A percentile compares a stretch with the other conserved stretches of the same genome.
phyloP scores from a whole-genome alignment of 2,113 vertebrate genomes.

The Cyprinodon variegatus region DNA sequence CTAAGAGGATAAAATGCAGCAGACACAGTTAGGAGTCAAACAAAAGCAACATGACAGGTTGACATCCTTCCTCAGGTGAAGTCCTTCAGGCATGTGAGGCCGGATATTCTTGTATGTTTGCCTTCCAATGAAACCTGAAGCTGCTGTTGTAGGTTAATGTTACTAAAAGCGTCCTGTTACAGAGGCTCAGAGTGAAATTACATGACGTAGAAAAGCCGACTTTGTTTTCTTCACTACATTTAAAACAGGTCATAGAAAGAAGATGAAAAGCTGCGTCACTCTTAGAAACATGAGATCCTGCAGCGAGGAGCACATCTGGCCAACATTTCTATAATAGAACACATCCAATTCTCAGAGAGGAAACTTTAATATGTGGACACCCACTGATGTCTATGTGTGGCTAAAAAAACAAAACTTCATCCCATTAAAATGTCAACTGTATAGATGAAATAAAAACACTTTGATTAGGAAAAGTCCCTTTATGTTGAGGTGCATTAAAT shows the following conservation, averaged over 20 bases:
- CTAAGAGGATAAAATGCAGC: neutral
- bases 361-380: too few relatives aligned
- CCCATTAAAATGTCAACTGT: too few relatives aligned
- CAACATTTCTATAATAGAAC: neutral
- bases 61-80: constrained; percentile 26
- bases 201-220: neutral
- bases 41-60: neutral
- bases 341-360: too few relatives aligned
- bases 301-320: neutral
- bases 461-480: too few relatives aligned
- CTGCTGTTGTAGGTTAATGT: constrained; percentile 17
- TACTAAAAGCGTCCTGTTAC: constrained; percentile 1
- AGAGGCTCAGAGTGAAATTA: constrained; percentile 6
- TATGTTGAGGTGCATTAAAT: too few relatives aligned
- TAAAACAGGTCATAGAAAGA: neutral
- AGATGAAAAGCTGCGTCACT: neutral
- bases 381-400: too few relatives aligned
- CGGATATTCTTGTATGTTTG: constrained; percentile 15
- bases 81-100: constrained; percentile 14
- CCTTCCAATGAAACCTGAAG: constrained; percentile 11
- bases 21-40: neutral
- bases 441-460: too few relatives aligned
- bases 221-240: neutral
- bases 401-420: too few relatives aligned
- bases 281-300: neutral